phyloP scores from a whole-genome alignment of 2,888 invertebrate genomes.

The Stictocephala bisonia region DNA sequence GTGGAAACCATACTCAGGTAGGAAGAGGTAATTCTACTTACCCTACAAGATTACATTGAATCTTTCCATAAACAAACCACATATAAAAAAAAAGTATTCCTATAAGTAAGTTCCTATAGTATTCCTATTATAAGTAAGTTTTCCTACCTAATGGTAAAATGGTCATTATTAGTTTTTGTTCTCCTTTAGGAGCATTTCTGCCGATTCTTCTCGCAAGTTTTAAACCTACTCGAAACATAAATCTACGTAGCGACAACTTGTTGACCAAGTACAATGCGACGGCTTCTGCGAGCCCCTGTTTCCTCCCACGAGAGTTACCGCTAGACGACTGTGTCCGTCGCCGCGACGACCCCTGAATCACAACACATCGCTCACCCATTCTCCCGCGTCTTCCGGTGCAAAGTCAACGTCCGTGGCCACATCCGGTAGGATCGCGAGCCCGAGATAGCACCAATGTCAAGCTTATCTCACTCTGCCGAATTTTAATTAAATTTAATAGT shows the following conservation, averaged over 20 bases:
- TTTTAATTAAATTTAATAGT: too few relatives aligned
- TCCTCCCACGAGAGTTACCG: constrained; percentile 9
- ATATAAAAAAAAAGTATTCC: too few relatives aligned
- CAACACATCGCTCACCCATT: constrained; percentile 20
- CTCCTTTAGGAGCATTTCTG: neutral
- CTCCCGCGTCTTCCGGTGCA: constrained; percentile 18
- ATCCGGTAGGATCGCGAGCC: constrained; percentile 26
- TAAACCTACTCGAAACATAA: neutral
- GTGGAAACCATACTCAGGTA: too few relatives aligned
- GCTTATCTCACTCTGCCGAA: too few relatives aligned
- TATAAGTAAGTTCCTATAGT: too few relatives aligned
- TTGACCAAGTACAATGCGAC: neutral
- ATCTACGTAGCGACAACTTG: neutral
- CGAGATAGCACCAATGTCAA: constrained; percentile 18
- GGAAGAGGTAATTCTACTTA: too few relatives aligned
- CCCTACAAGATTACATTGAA: too few relatives aligned
- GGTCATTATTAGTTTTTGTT: too few relatives aligned
- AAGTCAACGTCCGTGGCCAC: constrained; percentile 37
- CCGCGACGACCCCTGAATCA: constrained; percentile 29
- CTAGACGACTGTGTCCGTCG: too few relatives aligned
- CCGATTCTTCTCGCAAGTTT: neutral
- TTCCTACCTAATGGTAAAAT: too few relatives aligned
- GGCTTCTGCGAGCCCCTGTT: neutral
- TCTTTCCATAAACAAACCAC: too few relatives aligned
- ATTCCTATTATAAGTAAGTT: too few relatives aligned